Base-by-base conservation (phyloP, 1,140 invertebrate species). In the Macrostomum lignano region DNA sequence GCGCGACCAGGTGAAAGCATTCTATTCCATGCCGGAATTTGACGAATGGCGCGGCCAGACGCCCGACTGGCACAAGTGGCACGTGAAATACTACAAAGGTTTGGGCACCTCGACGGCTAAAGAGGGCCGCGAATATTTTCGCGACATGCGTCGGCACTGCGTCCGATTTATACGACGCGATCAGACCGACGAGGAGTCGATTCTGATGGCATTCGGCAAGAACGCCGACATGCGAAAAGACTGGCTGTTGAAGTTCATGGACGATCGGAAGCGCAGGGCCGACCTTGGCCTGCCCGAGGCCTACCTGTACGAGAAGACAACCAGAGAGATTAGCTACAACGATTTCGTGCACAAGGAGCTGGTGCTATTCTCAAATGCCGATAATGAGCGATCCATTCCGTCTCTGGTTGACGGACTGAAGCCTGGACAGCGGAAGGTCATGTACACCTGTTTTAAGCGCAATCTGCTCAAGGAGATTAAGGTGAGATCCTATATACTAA, bases 121-220 rank as follows among this genome's bases (percentile, higher is more conserved):
- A 57, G 88, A 98, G 62, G 86, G 86, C 14, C 93, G 91, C 60
- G 88, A 94, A 60, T 98, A 98, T 52, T 98, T 98, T 52, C 66
- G 69, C 45, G 77, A 96, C 51, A 91, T 98, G 76, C 58, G 68
- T 0, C 63, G 81, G 13, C 88, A 96, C 58, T 67, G 76, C 30
- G 93, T 98, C 41, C 62, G 61, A 5, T 98, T 96, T 49, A 68
- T 67, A 42, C 91, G 94, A 47, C 60, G 65, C 3, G 32, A 25
- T 11, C 7, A 10, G 3, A 25, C 24, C 14, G 32, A 33, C 11
- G 32, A 19, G 9, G 26, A 33, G 19, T 25, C 22, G 14, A 33
- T 33, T 9, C 13, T 33, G 5, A 14, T 33, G 61, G 88, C 88
- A 0, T 98, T 98, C 54, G 79, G 78, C 40, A 91, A 81, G 52